These are phyloP conservation scores for Oreortyx pictus DNA, from an alignment of 2,797 vertebrate genomes.

Conservation along the genomic window DNA sequence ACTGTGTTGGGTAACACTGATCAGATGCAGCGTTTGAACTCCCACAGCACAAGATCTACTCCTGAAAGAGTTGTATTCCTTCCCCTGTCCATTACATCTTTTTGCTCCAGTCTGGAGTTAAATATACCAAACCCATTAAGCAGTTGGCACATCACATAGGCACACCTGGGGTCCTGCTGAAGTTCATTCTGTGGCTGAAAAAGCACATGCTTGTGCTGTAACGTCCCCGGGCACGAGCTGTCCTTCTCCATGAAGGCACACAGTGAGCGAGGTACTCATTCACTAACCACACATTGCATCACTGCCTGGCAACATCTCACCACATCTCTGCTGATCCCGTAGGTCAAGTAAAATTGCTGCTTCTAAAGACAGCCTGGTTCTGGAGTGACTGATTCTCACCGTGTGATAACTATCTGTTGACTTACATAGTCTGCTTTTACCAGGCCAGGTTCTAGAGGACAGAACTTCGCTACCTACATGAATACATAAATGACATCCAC, in stretches of 20 bases:
- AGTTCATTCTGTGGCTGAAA: background rate
- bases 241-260: accelerated
- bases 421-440: slow-evolving; percentile 38
- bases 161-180: background rate
- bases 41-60: background rate
- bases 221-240: accelerated
- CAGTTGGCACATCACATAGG: background rate
- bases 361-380: background rate
- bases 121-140: background rate
- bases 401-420: background rate
- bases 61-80: background rate
- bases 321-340: slow-evolving; percentile 22
- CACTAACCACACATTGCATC: accelerated
- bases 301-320: background rate
- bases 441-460: slow-evolving; percentile 14
- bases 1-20: background rate
- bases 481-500: slow-evolving; percentile 12
- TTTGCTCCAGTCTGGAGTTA: background rate
- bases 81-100: background rate
- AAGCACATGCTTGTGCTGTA: background rate
- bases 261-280: accelerated
- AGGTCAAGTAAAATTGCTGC: background rate
- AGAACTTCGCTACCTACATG: slow-evolving; percentile 22
- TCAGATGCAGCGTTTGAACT: background rate
- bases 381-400: slow-evolving; percentile 34